phyloP scores from a whole-genome alignment of 92 coral and sea anemone genomes.

The Siderastrea radians region DNA sequence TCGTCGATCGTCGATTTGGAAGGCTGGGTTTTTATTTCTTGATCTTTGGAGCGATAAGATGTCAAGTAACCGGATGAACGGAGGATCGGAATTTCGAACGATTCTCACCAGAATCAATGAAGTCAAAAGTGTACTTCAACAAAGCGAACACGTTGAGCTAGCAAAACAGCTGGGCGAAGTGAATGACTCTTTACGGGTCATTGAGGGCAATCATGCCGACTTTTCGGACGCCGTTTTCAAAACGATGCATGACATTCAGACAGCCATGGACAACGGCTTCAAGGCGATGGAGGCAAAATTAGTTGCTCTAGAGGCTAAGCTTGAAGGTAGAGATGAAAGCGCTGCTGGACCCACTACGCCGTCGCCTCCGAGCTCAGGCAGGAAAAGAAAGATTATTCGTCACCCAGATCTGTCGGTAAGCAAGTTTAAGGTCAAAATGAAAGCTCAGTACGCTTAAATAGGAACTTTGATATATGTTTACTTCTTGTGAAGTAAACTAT shows the following conservation, averaged over 20 bases:
- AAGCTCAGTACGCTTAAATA: too few species aligned
- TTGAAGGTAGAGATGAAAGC: background rate
- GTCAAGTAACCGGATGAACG: background rate
- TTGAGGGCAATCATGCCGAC: too few species aligned
- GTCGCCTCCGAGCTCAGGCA: background rate
- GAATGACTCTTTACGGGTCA: background rate
- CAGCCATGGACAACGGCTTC: too few species aligned
- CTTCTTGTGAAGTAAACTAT: background rate
- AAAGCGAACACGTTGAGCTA: background rate
- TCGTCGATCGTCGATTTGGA: background rate
- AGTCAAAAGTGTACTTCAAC: background rate
- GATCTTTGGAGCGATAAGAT: too few species aligned
- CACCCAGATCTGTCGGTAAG: slow-evolving; percentile 7
- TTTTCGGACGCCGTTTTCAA: too few species aligned
- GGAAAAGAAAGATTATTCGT: background rate
- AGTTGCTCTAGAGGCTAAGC: background rate
- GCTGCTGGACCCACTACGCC: too few species aligned
- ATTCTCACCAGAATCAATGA: background rate
- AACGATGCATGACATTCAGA: too few species aligned
- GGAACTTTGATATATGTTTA: too few species aligned
- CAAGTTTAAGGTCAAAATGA: too few species aligned
- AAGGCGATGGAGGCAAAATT: background rate
- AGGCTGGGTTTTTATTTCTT: too few species aligned
- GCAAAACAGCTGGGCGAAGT: background rate
- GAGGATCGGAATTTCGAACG: slow-evolving; percentile 2